Conservation (phyloP, 2,113 vertebrate species). For the Saccopteryx bilineata region DNA sequence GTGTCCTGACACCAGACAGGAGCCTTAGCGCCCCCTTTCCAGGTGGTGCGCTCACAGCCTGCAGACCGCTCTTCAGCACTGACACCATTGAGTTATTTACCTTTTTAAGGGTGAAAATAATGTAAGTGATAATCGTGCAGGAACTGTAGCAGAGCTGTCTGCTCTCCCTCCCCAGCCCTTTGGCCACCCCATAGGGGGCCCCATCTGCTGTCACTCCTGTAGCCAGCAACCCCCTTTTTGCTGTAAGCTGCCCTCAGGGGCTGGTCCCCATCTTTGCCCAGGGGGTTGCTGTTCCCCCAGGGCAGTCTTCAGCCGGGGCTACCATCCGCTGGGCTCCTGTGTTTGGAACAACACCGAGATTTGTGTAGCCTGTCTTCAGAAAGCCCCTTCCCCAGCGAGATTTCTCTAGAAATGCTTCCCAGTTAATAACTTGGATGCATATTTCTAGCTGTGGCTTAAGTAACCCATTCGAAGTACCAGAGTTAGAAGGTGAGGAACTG, state of each 20-base stretch:
- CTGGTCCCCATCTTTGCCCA: neutral
- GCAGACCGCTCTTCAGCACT: neutral
- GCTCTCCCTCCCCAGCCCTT: too few relatives aligned
- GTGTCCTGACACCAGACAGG: neutral
- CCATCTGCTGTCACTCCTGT: rapidly evolving
- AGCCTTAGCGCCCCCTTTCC: neutral
- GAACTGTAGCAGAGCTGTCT: too few relatives aligned
- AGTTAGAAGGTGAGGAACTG: neutral
- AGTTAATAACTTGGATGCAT: neutral
- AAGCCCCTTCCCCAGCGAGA: neutral
- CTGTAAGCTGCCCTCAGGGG: too few relatives aligned
- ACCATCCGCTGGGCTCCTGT: rapidly evolving
- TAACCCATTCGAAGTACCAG: neutral
- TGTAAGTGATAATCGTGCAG: neutral
- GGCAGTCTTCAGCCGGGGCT: neutral
- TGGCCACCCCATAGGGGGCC: too few relatives aligned
- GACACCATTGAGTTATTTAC: neutral
- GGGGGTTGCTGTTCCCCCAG: neutral
- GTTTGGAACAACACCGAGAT: neutral
- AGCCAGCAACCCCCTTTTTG: neutral
- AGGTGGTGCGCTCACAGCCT: neutral
- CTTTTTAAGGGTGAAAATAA: neutral
- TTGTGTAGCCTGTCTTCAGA: neutral
- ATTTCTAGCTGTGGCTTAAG: neutral
- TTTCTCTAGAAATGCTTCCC: neutral